Evolutionary conservation across 2,888 invertebrate species (phyloP), one percentile per base, ranked within the genome.

Genomic region (Schizotus pectinicornis): DNA sequence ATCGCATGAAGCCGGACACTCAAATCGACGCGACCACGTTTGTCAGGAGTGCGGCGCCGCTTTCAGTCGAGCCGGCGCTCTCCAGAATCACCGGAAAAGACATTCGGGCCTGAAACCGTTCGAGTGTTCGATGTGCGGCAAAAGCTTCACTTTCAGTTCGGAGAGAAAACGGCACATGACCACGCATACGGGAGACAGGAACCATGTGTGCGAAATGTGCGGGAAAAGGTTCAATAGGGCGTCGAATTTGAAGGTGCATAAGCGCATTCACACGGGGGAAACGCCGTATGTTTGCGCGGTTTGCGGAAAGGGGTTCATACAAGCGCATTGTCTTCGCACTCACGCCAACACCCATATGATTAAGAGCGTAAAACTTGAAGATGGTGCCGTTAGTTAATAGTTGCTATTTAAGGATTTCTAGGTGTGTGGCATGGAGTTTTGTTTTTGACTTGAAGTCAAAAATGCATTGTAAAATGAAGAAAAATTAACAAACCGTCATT

Each of bases 281-380:
- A 79, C 82, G 65, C 82, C 81, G 39, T 81, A 79, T 64, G 79
- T 77, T 5, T 85, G 85, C 56, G 80, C 81, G 3, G 81, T 83
- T 0, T 85, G 85, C 59, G 82, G 82, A 0, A 84, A 84, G 63
- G 73, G 82, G 6, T 85, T 84, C 60, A 83, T 82, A 48, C 83
- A 84, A 2, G 69, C 80, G 22, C 84, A 84, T 50, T 83, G 84
- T 13, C 70, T 85, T 37, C 75, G 74, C 41, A 81, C 83, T 0
- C 85, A 85, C 56, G 76, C 78, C 43, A 77, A 82, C 46, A 82
- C 79, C 1, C 85, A 85, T 54, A 35, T 36, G 22, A 45, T 46
- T 47, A 37, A 56, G 13, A 22, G 14, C 11, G 31, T n/a, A 30
- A 38, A 45, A 14, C 8, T 22, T 22, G 22, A 22, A 22, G 22